Conservation (phyloP, 2,888 invertebrate genomes). For the Drosophila anomelani region DNA sequence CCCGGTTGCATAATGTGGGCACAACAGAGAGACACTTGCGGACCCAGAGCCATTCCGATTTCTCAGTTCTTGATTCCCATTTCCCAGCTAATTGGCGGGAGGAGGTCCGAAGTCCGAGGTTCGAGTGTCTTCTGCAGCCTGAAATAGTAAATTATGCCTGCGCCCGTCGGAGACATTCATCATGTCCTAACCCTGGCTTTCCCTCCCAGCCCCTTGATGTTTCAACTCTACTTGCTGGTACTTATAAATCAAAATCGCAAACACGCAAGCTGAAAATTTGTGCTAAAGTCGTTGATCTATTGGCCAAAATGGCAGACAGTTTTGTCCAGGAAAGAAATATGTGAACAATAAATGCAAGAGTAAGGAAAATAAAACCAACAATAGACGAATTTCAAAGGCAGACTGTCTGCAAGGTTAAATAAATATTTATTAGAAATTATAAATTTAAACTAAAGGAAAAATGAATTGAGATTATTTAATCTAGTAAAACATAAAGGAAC, state of each 20-base stretch:
- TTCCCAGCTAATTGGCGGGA: conserved; percentile 36
- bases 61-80: background rate
- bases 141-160: conserved; percentile 66
- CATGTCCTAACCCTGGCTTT: conserved; percentile 45
- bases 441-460: too few species aligned
- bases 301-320: conserved; percentile 60
- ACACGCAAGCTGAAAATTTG: conserved; percentile 71
- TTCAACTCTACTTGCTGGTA: conserved; percentile 68
- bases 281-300: conserved; percentile 67
- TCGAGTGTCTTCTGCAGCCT: conserved; percentile 53
- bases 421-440: conserved; percentile 10
- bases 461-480: background rate
- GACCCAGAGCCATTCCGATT: conserved; percentile 24
- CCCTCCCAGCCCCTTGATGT: conserved; percentile 51
- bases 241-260: conserved; percentile 78
- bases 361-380: conserved; percentile 14
- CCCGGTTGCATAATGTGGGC: conserved; percentile 74
- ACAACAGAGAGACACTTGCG: conserved; percentile 55
- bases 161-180: conserved; percentile 75
- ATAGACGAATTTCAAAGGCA: background rate
- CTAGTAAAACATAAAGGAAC: background rate
- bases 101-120: conserved; percentile 19
- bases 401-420: background rate
- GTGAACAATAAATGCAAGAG: conserved; percentile 68
- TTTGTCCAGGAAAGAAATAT: conserved; percentile 30